These are phyloP conservation scores for Excalfactoria chinensis DNA, from an alignment of 2,113 vertebrate species.

Conservation along the genomic window DNA sequence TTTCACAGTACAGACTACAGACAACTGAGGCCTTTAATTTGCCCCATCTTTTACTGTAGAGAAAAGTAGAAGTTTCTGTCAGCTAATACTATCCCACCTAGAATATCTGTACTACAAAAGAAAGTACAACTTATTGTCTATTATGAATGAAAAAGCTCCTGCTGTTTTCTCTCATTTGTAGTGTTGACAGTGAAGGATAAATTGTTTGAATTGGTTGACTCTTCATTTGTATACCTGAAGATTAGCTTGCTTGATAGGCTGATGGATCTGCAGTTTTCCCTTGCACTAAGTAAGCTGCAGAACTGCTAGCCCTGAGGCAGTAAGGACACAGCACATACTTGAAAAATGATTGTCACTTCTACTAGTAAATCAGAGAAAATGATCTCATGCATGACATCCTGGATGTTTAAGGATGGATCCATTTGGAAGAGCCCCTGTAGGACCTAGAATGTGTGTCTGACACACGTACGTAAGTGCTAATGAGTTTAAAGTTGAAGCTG, in stretches of 20 bases:
- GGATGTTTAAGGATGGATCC: neutral
- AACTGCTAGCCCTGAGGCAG: neutral
- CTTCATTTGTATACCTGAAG: neutral
- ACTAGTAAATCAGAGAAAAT: neutral
- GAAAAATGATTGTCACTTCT: neutral
- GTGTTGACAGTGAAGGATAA: constrained; percentile 42
- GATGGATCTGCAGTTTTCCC: constrained; percentile 35
- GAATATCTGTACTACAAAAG: neutral
- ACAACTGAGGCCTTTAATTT: constrained; percentile 63
- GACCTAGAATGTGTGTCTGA: neutral
- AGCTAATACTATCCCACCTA: constrained; percentile 18
- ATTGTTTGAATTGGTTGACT: constrained; percentile 34
- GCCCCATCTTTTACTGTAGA: neutral
- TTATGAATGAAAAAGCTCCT: constrained; percentile 41
- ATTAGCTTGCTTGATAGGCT: constrained; percentile 14
- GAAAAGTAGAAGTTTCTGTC: constrained; percentile 45
- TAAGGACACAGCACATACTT: neutral
- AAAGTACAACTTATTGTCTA: constrained; percentile 3
- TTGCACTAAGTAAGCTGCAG: neutral
- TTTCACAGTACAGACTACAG: constrained; percentile 38
- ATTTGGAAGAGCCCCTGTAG: neutral
- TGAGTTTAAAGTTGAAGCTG: neutral
- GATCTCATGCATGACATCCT: neutral
- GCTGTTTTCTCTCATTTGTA: constrained; percentile 26
- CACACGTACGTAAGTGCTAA: neutral